Base-by-base conservation (phyloP, 1,140 invertebrate genomes). In the Drosophila funebris region DNA sequence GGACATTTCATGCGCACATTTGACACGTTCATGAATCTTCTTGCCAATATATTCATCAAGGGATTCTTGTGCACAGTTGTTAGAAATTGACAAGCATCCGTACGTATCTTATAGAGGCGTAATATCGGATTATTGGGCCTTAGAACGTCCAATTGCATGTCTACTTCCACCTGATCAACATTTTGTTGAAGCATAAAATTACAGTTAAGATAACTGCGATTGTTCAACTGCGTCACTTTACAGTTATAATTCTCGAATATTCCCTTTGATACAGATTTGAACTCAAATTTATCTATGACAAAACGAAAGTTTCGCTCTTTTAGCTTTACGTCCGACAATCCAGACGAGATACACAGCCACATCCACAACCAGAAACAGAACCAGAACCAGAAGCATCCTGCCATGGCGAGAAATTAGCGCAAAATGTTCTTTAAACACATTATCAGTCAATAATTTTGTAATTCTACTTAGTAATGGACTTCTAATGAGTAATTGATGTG, bases 71-170 rank as follows among this genome's bases (percentile, higher is more conserved):
- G 77, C 0, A 22, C 16, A 8, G 58, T 76, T 8, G 14, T 63
- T 0, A 76, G 43, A 13, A 81, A 81, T 0, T 33, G 18, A 48
- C 77, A 81, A 0, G 36, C 44, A 29, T 80, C 62, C 14, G 80
- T 7, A 1, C 43, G 73, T 3, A 60, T 6, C 22, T 76, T 46
- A 20, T 76, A 76, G 0, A 81, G 9, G 1, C 56, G 79, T 11
- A 80, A 16, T 13, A 44, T 58, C 6, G 76, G 46, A 27, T 68
- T 60, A 6, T 29, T 54, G 0, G 24, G 1, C 46, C 43, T 56
- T n/a, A 44, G 39, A 14, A 80, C 27, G 27, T 80, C 73, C 14
- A 80, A 13, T 4, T 24, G 56, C 4, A 62, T 75, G 11, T 61
- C 63, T 20, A 76, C 6, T 11, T 68, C 57, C 1, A 72, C 0